phyloP scores from a whole-genome alignment of 1,140 invertebrate species.

The Phymastichus coffea region DNA sequence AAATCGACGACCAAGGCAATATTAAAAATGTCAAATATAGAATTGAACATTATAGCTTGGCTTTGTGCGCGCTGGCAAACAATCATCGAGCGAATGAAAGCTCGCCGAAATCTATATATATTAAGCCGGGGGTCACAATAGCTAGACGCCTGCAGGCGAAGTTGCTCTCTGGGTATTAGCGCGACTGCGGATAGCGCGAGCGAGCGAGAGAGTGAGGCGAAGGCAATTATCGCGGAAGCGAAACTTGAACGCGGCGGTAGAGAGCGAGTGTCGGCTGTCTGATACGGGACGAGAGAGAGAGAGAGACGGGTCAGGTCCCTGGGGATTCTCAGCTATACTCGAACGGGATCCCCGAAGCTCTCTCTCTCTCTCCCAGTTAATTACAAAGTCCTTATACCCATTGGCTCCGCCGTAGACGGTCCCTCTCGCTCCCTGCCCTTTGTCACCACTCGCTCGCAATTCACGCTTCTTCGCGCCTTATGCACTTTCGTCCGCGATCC shows the following conservation, averaged over 20 bases:
- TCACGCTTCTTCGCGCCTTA: constrained; percentile 26
- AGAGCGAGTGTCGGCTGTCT: constrained; percentile 32
- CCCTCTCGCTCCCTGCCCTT: constrained; percentile 18
- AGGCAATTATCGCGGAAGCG: constrained; percentile 51
- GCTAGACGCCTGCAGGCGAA: too few relatives aligned
- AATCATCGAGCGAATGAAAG: too few relatives aligned
- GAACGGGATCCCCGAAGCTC: constrained; percentile 44
- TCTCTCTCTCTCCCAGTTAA: constrained; percentile 50
- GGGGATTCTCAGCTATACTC: constrained; percentile 51
- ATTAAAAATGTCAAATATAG: too few relatives aligned
- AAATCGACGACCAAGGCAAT: too few relatives aligned
- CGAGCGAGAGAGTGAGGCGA: neutral
- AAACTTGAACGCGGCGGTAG: constrained; percentile 46
- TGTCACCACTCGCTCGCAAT: constrained; percentile 28
- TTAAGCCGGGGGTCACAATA: too few relatives aligned
- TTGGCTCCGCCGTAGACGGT: constrained; percentile 16
- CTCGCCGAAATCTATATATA: too few relatives aligned
- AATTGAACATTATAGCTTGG: too few relatives aligned
- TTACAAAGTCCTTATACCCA: constrained; percentile 44
- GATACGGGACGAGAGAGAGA: constrained; percentile 35
- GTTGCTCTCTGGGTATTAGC: constrained; percentile 22
- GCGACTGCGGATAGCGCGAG: constrained; percentile 23
- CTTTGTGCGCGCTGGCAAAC: too few relatives aligned
- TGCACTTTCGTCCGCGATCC: constrained; percentile 21
- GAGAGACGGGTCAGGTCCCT: constrained; percentile 48